Evolutionary conservation across 2,113 vertebrate species (phyloP).

Genomic region (Alexandromys fortis): DNA sequence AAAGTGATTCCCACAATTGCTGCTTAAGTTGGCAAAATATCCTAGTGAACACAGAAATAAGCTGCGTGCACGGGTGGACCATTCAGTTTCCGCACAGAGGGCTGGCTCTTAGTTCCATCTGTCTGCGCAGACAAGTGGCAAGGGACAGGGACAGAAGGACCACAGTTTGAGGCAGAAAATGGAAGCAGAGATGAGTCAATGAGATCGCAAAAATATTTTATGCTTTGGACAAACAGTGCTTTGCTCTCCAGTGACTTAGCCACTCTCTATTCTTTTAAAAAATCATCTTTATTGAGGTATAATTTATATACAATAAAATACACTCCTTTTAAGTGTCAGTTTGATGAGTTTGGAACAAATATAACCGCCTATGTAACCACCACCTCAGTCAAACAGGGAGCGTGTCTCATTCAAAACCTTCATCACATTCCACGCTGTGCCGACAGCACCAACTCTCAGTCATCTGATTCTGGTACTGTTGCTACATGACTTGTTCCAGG

Average conservation of each 20-base stretch:
- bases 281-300: neutral
- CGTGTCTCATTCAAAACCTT: neutral
- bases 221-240: neutral
- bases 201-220: neutral
- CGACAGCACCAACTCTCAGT: neutral
- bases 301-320: conserved; percentile 25
- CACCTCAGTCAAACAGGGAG: neutral
- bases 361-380: neutral
- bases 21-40: conserved; percentile 62
- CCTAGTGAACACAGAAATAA: conserved; percentile 21
- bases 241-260: neutral
- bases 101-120: neutral
- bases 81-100: conserved; percentile 2
- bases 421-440: neutral
- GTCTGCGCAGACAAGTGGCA: conserved; percentile 23
- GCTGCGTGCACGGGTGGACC: neutral
- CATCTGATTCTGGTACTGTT: neutral
- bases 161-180: conserved; percentile 23
- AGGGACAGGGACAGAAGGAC: conserved; percentile 29
- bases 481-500: neutral
- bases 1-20: conserved; percentile 52
- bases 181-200: conserved; percentile 8
- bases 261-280: neutral
- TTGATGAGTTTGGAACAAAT: conserved; percentile 26
- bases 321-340: neutral